These are phyloP conservation scores for Stomatorhinus walkeri DNA, from an alignment of 2,797 vertebrate species.

Conservation along the genomic window DNA sequence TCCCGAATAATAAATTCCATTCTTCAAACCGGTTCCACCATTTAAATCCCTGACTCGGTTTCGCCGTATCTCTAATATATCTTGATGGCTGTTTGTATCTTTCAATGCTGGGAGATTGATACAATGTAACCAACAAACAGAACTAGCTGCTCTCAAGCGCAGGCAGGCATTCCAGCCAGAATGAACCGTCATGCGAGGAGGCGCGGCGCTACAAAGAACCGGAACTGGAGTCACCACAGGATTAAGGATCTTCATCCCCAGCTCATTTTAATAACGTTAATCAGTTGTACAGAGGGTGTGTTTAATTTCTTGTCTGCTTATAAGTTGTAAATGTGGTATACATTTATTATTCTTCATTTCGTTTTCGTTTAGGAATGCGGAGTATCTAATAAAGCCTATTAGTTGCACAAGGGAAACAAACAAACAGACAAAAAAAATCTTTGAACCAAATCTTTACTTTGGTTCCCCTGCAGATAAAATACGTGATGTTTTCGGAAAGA, in stretches of 20 bases:
- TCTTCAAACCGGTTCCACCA: conserved; percentile 42
- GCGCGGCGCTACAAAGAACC: conserved; percentile 40
- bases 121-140: conserved; percentile 66
- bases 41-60: conserved; percentile 55
- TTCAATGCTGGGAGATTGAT: conserved; percentile 57
- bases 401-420: not conserved
- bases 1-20: conserved; percentile 52
- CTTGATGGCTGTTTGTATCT: conserved; percentile 48
- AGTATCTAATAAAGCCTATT: not conserved
- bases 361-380: not conserved
- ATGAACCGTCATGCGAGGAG: conserved; percentile 39
- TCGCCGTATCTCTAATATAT: conserved; percentile 45
- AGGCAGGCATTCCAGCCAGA: conserved; percentile 53
- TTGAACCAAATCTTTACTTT: not conserved
- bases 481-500: not conserved
- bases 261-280: not conserved
- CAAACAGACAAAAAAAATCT: not conserved
- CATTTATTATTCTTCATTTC: not conserved
- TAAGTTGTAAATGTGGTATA: not conserved
- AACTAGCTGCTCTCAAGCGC: conserved; percentile 54
- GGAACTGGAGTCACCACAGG: conserved; percentile 53
- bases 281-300: not conserved
- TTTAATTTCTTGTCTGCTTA: not conserved
- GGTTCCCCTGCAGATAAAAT: not conserved
- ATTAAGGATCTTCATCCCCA: not conserved